Evolutionary conservation across 2,888 invertebrate genomes (phyloP), one percentile per base, ranked within the genome.

Genomic region (Acronicta psi): DNA sequence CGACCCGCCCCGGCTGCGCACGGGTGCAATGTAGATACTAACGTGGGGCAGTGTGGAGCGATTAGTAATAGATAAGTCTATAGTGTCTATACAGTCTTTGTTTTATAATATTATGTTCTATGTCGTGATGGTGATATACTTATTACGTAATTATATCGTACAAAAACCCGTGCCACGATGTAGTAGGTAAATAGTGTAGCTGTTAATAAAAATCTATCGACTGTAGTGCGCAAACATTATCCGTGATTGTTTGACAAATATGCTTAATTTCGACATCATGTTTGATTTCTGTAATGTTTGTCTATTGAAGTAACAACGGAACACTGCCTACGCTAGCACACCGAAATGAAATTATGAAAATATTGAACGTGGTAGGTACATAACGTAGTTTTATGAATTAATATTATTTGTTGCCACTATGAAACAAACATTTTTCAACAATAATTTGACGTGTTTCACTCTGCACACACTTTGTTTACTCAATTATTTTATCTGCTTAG

Each of bases 371-470:
- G n/a, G n/a, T n/a, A n/a, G n/a, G n/a, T n/a, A n/a, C n/a, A n/a
- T n/a, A 41, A 40, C 31, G 23, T 61, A 40, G 34, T 43, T 41
- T 49, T 60, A 68, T n/a, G n/a, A n/a, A n/a, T 37, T 40, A n/a
- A 31, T 29, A 16, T 69, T 56, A 36, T 47, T 56, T 43, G 36
- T 54, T 51, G 9, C 50, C 58, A 50, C 47, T 59, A 58, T 20
- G 40, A 56, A 51, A 70, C 44, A 47, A 70, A 70, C 54, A 54
- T 63, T 69, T 65, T 75, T 60, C 56, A 52, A 45, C 54, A 69
- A 72, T 76, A 72, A 76, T 67, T 71, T 65, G 76, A 72, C 67
- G 51, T n/a, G 68, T 56, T 58, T 73, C 73, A 56, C 44, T 73
- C 57, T 20, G 43, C 71, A 41, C 59, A 37, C 58, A 36, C 45